These are phyloP conservation scores for Enchytraeus crypticus DNA, from an alignment of 2,888 invertebrate genomes.

Conservation along the genomic window DNA sequence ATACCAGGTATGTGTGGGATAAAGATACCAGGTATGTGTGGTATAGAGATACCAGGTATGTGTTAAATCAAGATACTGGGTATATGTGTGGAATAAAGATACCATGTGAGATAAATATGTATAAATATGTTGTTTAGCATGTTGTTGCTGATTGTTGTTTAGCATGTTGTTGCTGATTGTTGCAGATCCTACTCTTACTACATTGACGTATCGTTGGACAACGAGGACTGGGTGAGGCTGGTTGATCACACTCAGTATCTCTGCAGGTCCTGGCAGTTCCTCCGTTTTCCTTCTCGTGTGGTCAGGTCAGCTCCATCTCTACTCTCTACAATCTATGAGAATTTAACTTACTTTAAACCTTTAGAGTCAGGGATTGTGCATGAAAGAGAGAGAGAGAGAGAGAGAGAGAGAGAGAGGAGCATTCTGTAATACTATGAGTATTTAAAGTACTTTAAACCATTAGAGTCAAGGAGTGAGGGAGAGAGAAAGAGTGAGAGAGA, in stretches of 20 bases:
- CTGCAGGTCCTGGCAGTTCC: conserved; percentile 92
- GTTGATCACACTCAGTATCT: conserved; percentile 83
- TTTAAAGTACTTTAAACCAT: too few species aligned
- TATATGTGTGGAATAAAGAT: too few species aligned
- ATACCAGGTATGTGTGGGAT: background rate
- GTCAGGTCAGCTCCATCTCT: conserved; percentile 55
- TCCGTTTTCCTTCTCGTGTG: conserved; percentile 81
- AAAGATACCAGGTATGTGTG: conserved; percentile 55
- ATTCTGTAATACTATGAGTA: too few species aligned
- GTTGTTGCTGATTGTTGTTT: background rate
- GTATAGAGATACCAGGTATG: conserved; percentile 76
- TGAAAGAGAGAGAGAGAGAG: too few species aligned
- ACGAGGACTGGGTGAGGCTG: conserved; percentile 85
- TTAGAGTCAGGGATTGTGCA: too few species aligned
- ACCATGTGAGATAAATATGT: conserved; percentile 68
- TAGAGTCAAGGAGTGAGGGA: too few species aligned
- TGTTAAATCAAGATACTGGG: background rate
- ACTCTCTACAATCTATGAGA: background rate
- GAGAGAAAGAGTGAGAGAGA: too few species aligned
- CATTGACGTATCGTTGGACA: conserved; percentile 90
- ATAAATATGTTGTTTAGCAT: background rate
- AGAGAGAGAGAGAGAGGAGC: too few species aligned
- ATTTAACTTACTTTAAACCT: background rate
- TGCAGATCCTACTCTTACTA: conserved; percentile 83
- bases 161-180: too few species aligned